A percentile compares a stretch with the other conserved stretches of the same genome.
Conservation (phyloP, 2,888 invertebrate species). For the Caenorhabditis drosophilae region DNA sequence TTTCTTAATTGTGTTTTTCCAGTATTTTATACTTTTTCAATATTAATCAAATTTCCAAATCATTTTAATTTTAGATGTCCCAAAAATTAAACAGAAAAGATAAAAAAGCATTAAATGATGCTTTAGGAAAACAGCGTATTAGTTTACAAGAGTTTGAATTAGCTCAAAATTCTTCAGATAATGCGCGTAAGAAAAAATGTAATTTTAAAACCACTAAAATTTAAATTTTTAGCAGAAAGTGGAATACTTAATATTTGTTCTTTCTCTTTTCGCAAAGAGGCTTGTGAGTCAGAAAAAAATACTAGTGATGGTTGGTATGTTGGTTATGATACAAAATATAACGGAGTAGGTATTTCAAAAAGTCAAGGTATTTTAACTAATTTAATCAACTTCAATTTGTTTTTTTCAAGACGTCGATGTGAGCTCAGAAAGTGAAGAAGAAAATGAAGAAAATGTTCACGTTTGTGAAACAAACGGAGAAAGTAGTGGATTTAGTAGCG, state of each 20-base stretch:
- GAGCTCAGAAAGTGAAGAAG: constrained; percentile 2
- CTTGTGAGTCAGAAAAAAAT: not conserved
- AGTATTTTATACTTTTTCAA: no score
- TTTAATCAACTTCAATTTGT: no score
- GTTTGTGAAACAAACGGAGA: not conserved
- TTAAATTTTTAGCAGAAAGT: not conserved
- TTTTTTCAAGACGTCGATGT: no score
- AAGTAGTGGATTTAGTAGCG: constrained; percentile 21
- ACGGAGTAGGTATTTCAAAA: constrained; percentile 43
- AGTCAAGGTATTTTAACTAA: not conserved
- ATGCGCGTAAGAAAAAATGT: not conserved
- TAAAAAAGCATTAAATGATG: constrained; percentile 18
- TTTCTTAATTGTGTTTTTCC: no score
- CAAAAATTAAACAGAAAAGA: constrained; percentile 12
- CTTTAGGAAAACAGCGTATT: constrained; percentile 23
- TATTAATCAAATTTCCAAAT: no score
- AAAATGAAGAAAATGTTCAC: not conserved
- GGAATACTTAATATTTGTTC: constrained; percentile 17
- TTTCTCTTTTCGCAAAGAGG: constrained; percentile 4
- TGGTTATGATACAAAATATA: constrained; percentile 49
- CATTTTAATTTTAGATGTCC: not conserved
- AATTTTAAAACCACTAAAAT: not conserved
- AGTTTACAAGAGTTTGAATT: constrained; percentile 12
- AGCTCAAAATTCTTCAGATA: not conserved
- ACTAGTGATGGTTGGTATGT: constrained; percentile 51